Evolutionary conservation across 2,888 invertebrate genomes (phyloP).

Genomic region (Leucophenga maculata): DNA sequence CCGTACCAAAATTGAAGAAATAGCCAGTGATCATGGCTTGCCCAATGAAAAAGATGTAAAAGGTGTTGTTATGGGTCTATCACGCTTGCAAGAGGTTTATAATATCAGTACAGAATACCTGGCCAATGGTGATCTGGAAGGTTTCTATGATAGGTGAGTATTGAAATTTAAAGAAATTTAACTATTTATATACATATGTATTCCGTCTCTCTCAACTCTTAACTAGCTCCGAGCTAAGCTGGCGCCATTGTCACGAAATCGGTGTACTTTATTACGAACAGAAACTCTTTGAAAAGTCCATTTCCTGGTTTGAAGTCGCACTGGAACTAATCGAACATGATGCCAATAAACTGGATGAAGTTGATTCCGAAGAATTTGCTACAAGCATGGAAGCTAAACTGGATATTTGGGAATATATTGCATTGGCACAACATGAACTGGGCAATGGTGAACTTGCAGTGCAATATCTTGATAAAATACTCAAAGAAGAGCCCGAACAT

Average conservation of each 20-base stretch:
- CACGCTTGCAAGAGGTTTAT: constrained; percentile 92
- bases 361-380: not conserved
- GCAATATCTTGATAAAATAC: constrained; percentile 37
- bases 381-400: not conserved
- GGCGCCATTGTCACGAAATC: constrained; percentile 57
- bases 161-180: too few relatives aligned
- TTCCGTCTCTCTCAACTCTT: not conserved
- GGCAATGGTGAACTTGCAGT: constrained; percentile 41
- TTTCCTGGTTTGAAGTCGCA: constrained; percentile 49
- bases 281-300: constrained; percentile 31
- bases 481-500: constrained; percentile 36
- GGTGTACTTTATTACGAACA: constrained; percentile 52
- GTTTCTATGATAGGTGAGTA: constrained; percentile 82
- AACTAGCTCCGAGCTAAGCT: constrained; percentile 32
- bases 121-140: constrained; percentile 85
- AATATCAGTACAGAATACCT: constrained; percentile 85
- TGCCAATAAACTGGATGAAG: constrained; percentile 5
- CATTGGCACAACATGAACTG: constrained; percentile 46
- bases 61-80: constrained; percentile 92
- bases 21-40: constrained; percentile 35
- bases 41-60: constrained; percentile 91
- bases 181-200: too few relatives aligned
- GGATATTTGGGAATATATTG: constrained; percentile 54
- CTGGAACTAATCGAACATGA: constrained; percentile 25
- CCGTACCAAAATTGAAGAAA: constrained; percentile 23